Percentiles rank a stretch among this genome's conserved stretches.
Evolutionary conservation across 2,797 vertebrate species (phyloP).

Genomic region (Urocyon cinereoargenteus): DNA sequence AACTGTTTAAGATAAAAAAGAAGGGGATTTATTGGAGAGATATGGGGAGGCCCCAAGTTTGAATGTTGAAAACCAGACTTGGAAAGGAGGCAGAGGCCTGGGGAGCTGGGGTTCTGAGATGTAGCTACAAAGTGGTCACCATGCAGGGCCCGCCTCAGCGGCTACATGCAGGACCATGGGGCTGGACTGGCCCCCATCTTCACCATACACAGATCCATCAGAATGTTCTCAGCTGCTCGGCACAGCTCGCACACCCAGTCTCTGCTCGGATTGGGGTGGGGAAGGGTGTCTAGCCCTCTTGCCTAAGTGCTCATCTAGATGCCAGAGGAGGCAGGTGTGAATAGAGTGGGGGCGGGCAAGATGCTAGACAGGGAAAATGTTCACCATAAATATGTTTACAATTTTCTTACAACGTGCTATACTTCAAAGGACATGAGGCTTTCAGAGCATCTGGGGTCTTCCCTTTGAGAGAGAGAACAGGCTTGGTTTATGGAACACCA

Average conservation of each 20-base stretch:
- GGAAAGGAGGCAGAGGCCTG: background rate
- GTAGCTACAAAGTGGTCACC: background rate
- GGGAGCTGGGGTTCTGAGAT: rapidly evolving
- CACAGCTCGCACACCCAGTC: background rate
- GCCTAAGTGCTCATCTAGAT: background rate
- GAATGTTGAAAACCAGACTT: background rate
- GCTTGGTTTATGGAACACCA: background rate
- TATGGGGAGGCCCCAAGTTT: background rate
- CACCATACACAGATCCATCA: rapidly evolving
- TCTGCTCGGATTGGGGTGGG: rapidly evolving
- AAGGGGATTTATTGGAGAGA: background rate
- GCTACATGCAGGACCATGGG: background rate
- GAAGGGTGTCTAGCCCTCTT: background rate
- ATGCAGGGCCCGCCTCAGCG: rapidly evolving
- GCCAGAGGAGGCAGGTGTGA: background rate
- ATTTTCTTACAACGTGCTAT: rapidly evolving
- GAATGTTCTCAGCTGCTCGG: rapidly evolving
- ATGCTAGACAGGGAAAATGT: too few relatives aligned
- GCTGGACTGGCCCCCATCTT: rapidly evolving
- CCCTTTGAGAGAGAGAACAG: background rate
- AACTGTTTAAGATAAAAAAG: background rate
- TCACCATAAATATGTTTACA: rapidly evolving
- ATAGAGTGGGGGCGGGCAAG: background rate
- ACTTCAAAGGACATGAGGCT: background rate
- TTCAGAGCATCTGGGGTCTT: background rate